A percentile compares a stretch with the other conserved stretches of the same genome.
Conservation (phyloP, 1,140 invertebrate genomes). For the Drosophila persimilis region DNA sequence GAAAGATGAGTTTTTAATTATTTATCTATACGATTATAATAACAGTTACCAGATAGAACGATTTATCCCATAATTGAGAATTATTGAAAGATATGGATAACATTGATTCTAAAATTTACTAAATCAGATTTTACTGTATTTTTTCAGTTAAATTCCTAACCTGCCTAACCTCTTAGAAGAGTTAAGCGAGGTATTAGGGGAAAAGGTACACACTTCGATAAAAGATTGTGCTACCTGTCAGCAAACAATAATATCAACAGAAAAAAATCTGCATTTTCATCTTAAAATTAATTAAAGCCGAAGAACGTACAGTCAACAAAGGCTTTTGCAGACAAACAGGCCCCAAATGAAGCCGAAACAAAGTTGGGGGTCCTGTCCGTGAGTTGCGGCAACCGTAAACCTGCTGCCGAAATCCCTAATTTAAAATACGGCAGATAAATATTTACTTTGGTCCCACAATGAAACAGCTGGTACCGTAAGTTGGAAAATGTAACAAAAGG, state of each 20-base stretch:
- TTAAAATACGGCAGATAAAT: conserved; percentile 66
- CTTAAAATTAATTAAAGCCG: conserved; percentile 54
- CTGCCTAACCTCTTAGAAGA: no score
- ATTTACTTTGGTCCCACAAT: conserved; percentile 47
- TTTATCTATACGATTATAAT: no score
- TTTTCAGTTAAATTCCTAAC: no score
- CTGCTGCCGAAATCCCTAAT: conserved; percentile 54
- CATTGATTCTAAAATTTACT: no score
- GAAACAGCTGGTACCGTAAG: conserved; percentile 5
- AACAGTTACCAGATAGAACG: no score
- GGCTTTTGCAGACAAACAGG: conserved; percentile 24
- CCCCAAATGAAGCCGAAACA: conserved; percentile 18
- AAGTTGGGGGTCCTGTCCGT: conserved; percentile 31
- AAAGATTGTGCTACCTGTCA: conserved; percentile 1
- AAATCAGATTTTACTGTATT: no score
- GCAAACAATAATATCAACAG: background rate
- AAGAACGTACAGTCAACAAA: conserved; percentile 47
- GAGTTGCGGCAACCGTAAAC: conserved; percentile 49
- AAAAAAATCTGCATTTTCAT: conserved; percentile 38
- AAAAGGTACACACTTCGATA: conserved; percentile 22
- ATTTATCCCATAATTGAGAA: no score
- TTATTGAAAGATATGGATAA: no score
- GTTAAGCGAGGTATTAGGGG: conserved; percentile 18
- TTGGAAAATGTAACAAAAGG: background rate
- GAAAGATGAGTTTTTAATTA: no score